These are phyloP conservation scores for Sialis lutaria DNA, from an alignment of 2,888 invertebrate genomes.

Conservation along the genomic window DNA sequence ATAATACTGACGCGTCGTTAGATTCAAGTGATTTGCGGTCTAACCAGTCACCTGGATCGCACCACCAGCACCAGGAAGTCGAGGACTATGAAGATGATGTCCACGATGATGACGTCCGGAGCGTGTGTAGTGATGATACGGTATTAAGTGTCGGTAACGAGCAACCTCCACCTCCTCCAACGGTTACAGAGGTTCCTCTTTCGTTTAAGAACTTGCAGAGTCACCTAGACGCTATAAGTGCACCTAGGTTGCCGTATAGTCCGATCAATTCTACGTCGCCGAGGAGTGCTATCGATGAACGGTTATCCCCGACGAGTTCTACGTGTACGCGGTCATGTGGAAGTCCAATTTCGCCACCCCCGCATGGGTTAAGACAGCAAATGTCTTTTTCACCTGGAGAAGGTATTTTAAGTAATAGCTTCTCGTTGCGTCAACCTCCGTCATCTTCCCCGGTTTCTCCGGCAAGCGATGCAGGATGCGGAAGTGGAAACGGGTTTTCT, in stretches of 20 bases:
- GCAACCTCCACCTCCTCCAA: slow-evolving; percentile 19
- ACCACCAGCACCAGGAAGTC: slow-evolving; percentile 1
- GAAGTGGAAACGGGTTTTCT: neutral
- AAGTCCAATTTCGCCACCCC: slow-evolving; percentile 12
- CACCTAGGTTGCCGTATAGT: slow-evolving; percentile 21
- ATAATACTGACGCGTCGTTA: slow-evolving; percentile 4
- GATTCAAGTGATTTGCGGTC: slow-evolving; percentile 4
- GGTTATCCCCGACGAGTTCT: slow-evolving; percentile 6
- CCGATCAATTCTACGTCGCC: slow-evolving; percentile 2
- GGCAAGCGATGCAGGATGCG: neutral
- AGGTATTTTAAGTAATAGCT: too few relatives aligned
- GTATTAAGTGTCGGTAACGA: slow-evolving; percentile 71
- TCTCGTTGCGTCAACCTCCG: slow-evolving; percentile 7
- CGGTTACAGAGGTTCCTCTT: slow-evolving; percentile 18
- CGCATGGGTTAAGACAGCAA: slow-evolving; percentile 9
- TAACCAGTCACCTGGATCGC: slow-evolving; percentile 2
- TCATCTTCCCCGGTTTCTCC: slow-evolving; percentile 1
- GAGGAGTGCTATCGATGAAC: neutral
- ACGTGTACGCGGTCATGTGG: slow-evolving; percentile 9
- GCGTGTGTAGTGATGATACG: slow-evolving; percentile 60
- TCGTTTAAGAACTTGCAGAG: slow-evolving; percentile 50
- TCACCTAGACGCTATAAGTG: slow-evolving; percentile 48
- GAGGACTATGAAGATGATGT: neutral
- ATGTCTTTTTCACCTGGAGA: slow-evolving; percentile 4
- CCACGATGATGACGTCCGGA: slow-evolving; percentile 29